Evolutionary conservation across 2,797 vertebrate species (phyloP).

Genomic region (Echeneis naucrates): DNA sequence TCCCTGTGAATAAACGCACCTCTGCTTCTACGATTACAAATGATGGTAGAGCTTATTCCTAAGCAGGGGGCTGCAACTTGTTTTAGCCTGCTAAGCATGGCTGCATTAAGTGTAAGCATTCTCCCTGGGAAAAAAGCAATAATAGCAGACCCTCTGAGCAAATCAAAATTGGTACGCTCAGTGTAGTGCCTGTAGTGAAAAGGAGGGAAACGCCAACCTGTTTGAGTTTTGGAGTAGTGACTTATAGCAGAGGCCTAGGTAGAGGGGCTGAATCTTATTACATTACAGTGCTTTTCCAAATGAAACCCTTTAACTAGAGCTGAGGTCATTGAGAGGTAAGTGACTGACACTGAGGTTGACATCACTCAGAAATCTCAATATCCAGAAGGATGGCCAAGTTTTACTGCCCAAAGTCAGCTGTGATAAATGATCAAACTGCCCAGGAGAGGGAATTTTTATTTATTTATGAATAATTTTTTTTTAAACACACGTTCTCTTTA

Average conservation of each 20-base stretch:
- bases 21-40: neutral
- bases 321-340: conserved; percentile 69
- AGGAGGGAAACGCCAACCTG: conserved; percentile 23
- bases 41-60: neutral
- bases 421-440: conserved; percentile 54
- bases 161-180: neutral
- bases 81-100: neutral
- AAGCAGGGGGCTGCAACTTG: conserved; percentile 7
- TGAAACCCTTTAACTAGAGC: conserved; percentile 57
- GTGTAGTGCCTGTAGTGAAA: conserved; percentile 2
- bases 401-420: conserved; percentile 38
- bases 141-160: neutral
- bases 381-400: conserved; percentile 30
- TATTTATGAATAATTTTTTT: conserved; percentile 39
- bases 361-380: conserved; percentile 60
- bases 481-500: conserved; percentile 35
- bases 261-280: conserved; percentile 67
- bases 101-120: neutral
- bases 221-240: conserved; percentile 46
- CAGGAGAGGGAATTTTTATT: too few species aligned
- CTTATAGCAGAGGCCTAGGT: conserved; percentile 39
- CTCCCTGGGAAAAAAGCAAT: conserved; percentile 8
- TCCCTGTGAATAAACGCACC: neutral
- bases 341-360: conserved; percentile 58
- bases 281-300: conserved; percentile 68